These are phyloP conservation scores for Neostethus bicornis DNA, from an alignment of 2,797 vertebrate genomes.

Conservation along the genomic window DNA sequence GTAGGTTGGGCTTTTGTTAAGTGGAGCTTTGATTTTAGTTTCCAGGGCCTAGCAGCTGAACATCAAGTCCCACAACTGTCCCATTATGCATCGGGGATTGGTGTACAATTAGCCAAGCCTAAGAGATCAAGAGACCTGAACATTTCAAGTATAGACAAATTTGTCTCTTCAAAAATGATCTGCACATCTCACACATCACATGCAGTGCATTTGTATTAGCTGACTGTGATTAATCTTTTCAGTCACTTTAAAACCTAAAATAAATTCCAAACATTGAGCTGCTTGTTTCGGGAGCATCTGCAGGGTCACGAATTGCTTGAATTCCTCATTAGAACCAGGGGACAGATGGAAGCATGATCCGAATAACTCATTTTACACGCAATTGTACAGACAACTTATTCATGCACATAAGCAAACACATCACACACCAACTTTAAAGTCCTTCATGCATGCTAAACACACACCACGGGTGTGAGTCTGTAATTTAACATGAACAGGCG, in stretches of 20 bases:
- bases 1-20: constrained; percentile 67
- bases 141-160: constrained; percentile 28
- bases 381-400: constrained; percentile 60
- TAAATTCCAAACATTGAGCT: constrained; percentile 33
- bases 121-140: constrained; percentile 34
- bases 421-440: constrained; percentile 38
- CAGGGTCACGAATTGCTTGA: constrained; percentile 58
- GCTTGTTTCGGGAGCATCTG: constrained; percentile 55
- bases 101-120: constrained; percentile 61
- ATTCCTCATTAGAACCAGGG: constrained; percentile 62
- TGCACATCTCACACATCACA: constrained; percentile 18
- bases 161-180: constrained; percentile 13
- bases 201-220: not conserved
- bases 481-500: constrained; percentile 27
- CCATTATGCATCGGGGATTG: constrained; percentile 60
- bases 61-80: constrained; percentile 66
- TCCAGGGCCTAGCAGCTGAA: constrained; percentile 65
- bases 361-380: constrained; percentile 57
- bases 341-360: constrained; percentile 69
- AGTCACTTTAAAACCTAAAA: constrained; percentile 28
- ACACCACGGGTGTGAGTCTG: constrained; percentile 23
- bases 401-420: constrained; percentile 66
- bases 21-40: constrained; percentile 71
- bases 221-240: constrained; percentile 18
- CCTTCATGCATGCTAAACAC: constrained; percentile 24